A percentile compares a stretch with the other conserved stretches of the same genome.
Evolutionary conservation across 2,113 vertebrate genomes (phyloP).

Genomic region (Pangasianodon hypophthalmus): DNA sequence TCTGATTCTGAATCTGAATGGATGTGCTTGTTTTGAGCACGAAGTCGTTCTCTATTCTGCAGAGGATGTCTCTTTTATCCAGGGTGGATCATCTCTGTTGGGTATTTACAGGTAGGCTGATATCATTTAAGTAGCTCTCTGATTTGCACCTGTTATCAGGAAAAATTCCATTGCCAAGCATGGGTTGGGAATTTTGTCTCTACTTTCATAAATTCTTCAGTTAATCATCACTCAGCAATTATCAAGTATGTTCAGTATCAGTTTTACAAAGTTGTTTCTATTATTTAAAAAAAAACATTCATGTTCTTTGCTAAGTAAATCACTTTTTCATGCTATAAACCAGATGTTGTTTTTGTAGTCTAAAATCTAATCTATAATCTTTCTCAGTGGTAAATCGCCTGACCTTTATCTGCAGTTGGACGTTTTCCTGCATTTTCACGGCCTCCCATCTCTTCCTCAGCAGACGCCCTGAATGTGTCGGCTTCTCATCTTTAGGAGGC

Average conservation of each 20-base stretch:
- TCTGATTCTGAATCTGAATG: neutral
- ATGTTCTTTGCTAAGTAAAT: neutral
- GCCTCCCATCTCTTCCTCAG: neutral
- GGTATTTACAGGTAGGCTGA: neutral
- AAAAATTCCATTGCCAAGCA: neutral
- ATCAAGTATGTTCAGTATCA: neutral
- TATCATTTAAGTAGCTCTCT: neutral
- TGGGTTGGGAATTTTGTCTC: neutral
- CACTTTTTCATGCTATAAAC: neutral
- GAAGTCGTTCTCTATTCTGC: neutral
- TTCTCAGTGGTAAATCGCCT: neutral
- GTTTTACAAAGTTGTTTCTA: neutral
- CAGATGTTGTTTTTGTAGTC: neutral
- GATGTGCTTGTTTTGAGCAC: neutral
- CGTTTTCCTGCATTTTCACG: too few relatives aligned
- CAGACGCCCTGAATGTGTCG: neutral
- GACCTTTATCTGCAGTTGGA: neutral
- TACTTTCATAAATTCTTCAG: neutral
- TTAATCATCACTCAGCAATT: neutral
- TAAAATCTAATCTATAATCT: neutral
- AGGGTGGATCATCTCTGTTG: neutral
- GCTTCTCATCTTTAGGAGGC: neutral
- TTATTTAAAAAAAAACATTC: neutral
- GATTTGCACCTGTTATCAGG: neutral
- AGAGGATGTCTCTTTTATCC: neutral